Conservation (phyloP, 2,888 invertebrate genomes). For the Autographa pulchrina region DNA sequence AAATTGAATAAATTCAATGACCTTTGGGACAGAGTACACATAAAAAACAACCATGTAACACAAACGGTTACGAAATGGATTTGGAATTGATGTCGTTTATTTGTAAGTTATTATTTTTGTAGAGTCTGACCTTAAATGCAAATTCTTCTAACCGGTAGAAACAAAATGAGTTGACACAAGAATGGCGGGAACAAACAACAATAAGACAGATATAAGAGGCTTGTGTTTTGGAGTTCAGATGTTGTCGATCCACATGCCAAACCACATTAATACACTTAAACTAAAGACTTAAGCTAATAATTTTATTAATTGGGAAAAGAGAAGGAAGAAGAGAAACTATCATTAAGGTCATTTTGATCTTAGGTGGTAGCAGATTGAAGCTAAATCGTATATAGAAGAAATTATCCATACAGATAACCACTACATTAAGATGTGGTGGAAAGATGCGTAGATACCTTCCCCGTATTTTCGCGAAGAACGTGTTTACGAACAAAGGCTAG, state of each 20-base stretch:
- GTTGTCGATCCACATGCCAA: conserved; percentile 22
- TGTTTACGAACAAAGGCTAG: not conserved
- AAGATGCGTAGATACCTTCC: no score
- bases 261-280: conserved; percentile 38
- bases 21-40: not conserved
- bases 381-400: no score
- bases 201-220: conserved; percentile 28
- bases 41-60: not conserved
- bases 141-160: not conserved
- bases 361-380: no score
- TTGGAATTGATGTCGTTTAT: not conserved
- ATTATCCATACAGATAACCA: no score
- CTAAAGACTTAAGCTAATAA: conserved; percentile 9
- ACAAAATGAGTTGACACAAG: conserved; percentile 13
- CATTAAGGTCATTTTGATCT: no score
- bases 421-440: no score
- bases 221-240: conserved; percentile 28
- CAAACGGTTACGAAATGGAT: not conserved
- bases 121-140: not conserved
- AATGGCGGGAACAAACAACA: conserved; percentile 40
- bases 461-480: no score
- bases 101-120: not conserved
- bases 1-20: not conserved
- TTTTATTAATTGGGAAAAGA: no score
- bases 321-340: no score